Conservation (phyloP, 2,797 vertebrate genomes). For the Ctenochaetus hawaiiensis region DNA sequence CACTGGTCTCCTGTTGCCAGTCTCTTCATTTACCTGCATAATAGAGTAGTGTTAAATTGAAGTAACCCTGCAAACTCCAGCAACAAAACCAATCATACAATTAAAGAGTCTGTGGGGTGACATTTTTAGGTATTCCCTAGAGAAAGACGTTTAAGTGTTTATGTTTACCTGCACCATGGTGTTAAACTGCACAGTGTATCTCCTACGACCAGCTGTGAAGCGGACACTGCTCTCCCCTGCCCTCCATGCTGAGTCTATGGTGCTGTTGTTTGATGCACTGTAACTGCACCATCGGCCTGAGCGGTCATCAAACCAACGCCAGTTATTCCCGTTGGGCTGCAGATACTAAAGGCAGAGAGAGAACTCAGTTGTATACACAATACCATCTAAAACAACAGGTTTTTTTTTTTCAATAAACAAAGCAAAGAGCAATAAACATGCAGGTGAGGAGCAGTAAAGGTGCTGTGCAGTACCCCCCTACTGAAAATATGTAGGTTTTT, state of each 20-base stretch:
- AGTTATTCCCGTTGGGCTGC: constrained; percentile 96
- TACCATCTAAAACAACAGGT: too few relatives aligned
- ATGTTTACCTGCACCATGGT: constrained; percentile 95
- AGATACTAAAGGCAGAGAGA: constrained; percentile 86
- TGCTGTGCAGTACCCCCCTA: not conserved
- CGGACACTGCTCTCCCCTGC: constrained; percentile 95
- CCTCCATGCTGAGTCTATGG: constrained; percentile 95
- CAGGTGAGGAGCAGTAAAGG: not conserved
- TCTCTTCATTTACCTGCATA: constrained; percentile 95
- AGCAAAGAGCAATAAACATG: not conserved
- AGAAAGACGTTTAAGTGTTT: not conserved
- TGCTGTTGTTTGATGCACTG: constrained; percentile 97
- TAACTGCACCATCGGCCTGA: constrained; percentile 98
- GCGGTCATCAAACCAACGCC: constrained; percentile 98
- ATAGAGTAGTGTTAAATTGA: constrained; percentile 24
- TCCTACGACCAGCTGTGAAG: constrained; percentile 94
- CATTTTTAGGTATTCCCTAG: not conserved
- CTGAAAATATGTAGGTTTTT: not conserved
- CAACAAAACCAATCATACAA: not conserved
- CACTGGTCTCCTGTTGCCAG: constrained; percentile 94
- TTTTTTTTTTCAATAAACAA: too few relatives aligned
- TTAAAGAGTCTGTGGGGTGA: not conserved
- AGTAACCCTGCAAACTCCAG: not conserved
- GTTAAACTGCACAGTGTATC: constrained; percentile 98
- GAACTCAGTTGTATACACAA: not conserved